A percentile compares a stretch with the other conserved stretches of the same genome.
Evolutionary conservation across 2,888 invertebrate genomes (phyloP).

Genomic region (Andrena praecox): DNA sequence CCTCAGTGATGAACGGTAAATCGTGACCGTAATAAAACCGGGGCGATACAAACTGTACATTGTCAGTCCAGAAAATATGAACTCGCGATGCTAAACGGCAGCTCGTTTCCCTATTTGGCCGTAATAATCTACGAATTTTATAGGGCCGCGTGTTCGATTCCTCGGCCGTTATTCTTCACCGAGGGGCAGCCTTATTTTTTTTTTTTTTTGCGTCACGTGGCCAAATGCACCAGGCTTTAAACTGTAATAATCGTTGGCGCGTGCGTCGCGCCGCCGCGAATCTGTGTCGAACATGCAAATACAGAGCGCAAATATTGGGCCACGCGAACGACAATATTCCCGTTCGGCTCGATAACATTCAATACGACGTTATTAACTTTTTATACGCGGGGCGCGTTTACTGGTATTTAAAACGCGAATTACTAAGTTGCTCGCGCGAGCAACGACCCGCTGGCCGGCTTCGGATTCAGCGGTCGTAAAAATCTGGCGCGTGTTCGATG

Average conservation of each 20-base stretch:
- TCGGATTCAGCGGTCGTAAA: conserved; percentile 28
- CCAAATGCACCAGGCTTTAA: conserved; percentile 46
- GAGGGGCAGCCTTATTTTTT: conserved; percentile 4
- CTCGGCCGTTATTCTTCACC: conserved; percentile 10
- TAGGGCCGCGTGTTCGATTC: conserved; percentile 1
- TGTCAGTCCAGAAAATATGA: background rate
- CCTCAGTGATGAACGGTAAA: conserved; percentile 1
- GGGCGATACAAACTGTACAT: background rate
- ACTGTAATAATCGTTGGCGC: conserved; percentile 36
- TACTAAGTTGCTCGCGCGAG: background rate
- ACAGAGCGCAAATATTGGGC: conserved; percentile 41
- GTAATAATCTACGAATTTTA: conserved; percentile 10
- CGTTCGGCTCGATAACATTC: conserved; percentile 28
- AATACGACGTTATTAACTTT: conserved; percentile 9
- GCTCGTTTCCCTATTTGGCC: background rate
- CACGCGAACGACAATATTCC: conserved; percentile 28
- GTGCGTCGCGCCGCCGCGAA: conserved; percentile 11
- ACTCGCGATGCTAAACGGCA: conserved; percentile 2
- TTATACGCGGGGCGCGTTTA: background rate
- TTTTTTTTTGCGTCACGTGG: background rate
- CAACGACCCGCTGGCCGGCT: background rate
- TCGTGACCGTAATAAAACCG: background rate
- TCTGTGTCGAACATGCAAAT: conserved; percentile 38
- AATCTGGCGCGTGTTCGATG: conserved; percentile 16
- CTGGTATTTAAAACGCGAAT: conserved; percentile 30